Conservation (phyloP, 2,888 invertebrate species). For the Cerceris ruficornis region DNA sequence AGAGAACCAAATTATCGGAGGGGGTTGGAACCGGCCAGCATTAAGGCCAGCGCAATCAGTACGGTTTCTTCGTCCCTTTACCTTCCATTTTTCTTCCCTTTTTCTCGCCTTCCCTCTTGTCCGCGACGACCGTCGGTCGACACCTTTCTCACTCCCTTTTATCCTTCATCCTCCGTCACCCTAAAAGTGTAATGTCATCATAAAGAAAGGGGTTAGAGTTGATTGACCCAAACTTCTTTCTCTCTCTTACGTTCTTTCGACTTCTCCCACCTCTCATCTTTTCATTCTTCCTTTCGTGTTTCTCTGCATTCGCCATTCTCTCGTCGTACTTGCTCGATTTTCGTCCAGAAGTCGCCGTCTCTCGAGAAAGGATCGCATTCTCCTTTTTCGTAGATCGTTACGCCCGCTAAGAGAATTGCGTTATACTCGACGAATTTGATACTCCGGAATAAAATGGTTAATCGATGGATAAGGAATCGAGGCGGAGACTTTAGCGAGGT, state of each 20-base stretch:
- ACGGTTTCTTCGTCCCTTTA: conserved; percentile 31
- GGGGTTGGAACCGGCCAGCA: conserved; percentile 14
- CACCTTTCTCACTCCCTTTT: conserved; percentile 15
- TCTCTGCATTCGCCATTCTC: background rate
- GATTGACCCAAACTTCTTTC: conserved; percentile 51
- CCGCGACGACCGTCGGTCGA: conserved; percentile 12
- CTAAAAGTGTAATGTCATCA: conserved; percentile 44
- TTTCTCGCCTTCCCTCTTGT: conserved; percentile 8
- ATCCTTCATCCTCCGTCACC: conserved; percentile 25
- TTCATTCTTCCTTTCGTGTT: background rate
- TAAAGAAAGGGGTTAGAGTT: conserved; percentile 41
- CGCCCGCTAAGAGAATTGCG: background rate
- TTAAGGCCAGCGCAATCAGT: conserved; percentile 50
- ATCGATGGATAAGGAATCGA: too few species aligned
- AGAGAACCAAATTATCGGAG: conserved; percentile 40
- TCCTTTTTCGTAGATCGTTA: conserved; percentile 6
- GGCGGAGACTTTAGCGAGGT: too few species aligned
- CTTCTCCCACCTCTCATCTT: background rate
- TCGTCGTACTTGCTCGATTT: conserved; percentile 17
- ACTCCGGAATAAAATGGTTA: background rate
- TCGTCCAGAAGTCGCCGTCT: conserved; percentile 21
- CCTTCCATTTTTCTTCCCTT: conserved; percentile 24
- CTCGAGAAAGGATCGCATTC: conserved; percentile 15
- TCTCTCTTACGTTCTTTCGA: conserved; percentile 15
- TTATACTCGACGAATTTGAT: background rate